Conservation (phyloP, 2,888 invertebrate genomes). For the Scaptodrosophila latifasciaeformis region DNA sequence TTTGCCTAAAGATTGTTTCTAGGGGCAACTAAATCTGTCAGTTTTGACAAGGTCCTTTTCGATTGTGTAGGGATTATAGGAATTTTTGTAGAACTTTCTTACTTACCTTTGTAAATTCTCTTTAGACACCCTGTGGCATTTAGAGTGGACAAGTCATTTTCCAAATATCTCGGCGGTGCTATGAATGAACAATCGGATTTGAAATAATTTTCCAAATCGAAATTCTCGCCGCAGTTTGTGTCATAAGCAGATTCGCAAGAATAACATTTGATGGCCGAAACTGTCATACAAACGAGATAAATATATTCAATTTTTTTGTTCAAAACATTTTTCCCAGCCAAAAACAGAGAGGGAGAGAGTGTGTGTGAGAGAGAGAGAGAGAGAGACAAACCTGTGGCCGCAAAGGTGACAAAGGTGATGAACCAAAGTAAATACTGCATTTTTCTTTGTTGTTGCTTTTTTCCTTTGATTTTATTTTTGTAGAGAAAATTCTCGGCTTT, state of each 20-base stretch:
- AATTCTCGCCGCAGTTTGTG: conserved; percentile 65
- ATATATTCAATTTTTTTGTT: not conserved
- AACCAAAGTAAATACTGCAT: conserved; percentile 54
- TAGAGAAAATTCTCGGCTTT: conserved; percentile 4
- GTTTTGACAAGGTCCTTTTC: too few species aligned
- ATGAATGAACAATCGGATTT: conserved; percentile 68
- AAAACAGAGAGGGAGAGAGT: not conserved
- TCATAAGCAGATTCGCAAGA: conserved; percentile 72
- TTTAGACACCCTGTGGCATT: conserved; percentile 73
- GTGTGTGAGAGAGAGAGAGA: conserved; percentile 41
- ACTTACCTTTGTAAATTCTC: conserved; percentile 68
- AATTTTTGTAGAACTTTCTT: too few species aligned
- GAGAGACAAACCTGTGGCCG: conserved; percentile 50
- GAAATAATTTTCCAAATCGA: conserved; percentile 62
- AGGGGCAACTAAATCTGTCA: too few species aligned
- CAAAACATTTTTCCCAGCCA: too few species aligned
- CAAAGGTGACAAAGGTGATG: conserved; percentile 31
- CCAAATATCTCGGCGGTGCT: conserved; percentile 68
- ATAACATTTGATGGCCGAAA: conserved; percentile 70
- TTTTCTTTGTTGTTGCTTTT: conserved; percentile 29
- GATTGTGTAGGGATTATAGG: too few species aligned
- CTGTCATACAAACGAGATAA: conserved; percentile 31
- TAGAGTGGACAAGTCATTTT: conserved; percentile 47
- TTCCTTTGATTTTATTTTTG: conserved; percentile 2
- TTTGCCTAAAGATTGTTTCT: too few species aligned